These are phyloP conservation scores for Malurus melanocephalus DNA, from an alignment of 2,113 vertebrate species.

Conservation along the genomic window DNA sequence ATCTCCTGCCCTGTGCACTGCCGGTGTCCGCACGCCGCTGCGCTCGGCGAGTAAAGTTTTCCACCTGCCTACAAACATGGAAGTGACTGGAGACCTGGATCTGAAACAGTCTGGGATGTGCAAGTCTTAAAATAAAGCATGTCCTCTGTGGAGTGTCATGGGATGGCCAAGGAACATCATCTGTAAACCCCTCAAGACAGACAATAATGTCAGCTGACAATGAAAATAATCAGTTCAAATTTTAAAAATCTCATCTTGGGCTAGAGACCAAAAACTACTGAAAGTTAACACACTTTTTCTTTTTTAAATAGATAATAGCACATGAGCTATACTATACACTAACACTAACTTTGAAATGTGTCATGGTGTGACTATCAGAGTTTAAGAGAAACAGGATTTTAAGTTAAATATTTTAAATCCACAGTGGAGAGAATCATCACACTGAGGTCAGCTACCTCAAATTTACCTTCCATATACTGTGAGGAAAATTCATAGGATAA, in stretches of 20 bases:
- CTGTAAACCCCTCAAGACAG: background rate
- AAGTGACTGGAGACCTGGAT: background rate
- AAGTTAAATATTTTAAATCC: background rate
- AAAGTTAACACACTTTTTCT: background rate
- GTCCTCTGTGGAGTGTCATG: background rate
- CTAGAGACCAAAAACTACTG: background rate
- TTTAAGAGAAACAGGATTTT: background rate
- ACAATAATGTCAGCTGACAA: background rate
- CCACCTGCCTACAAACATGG: background rate
- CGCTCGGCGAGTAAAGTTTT: fast-evolving
- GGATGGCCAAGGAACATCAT: background rate
- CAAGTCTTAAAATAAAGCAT: background rate
- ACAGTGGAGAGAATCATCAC: background rate
- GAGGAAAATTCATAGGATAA: background rate
- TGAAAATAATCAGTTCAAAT: background rate
- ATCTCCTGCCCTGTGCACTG: fast-evolving
- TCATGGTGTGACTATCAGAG: background rate
- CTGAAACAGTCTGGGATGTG: background rate
- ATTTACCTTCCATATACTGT: background rate
- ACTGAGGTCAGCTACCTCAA: background rate
- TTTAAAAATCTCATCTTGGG: background rate
- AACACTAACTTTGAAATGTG: background rate
- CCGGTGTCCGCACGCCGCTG: fast-evolving
- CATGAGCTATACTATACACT: background rate
- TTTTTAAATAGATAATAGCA: background rate